These are phyloP conservation scores for Calyptomena viridis DNA, from an alignment of 2,113 vertebrate genomes.

Conservation along the genomic window DNA sequence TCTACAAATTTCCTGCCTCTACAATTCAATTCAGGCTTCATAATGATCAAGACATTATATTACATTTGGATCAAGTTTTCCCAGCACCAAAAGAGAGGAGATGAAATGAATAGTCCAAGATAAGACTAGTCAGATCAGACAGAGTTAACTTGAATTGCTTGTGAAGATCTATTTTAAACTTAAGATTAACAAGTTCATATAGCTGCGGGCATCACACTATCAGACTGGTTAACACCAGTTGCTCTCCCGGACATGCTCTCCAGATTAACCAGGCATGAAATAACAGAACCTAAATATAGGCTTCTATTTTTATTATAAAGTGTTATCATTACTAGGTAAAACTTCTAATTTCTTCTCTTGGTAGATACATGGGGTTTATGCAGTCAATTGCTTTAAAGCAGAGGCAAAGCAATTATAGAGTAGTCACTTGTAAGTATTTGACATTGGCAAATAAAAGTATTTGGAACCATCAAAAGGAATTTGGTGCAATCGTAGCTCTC, in stretches of 20 bases:
- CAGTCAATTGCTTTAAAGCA: background rate
- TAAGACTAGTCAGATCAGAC: constrained; percentile 8
- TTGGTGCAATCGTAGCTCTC: background rate
- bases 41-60: background rate
- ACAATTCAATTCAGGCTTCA: background rate
- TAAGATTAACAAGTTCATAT: constrained; percentile 56
- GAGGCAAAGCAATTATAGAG: background rate
- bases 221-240: constrained; percentile 66
- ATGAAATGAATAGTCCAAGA: background rate
- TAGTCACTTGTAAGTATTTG: background rate
- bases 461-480: background rate
- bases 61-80: background rate
- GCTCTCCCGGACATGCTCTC: constrained; percentile 46
- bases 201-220: constrained; percentile 36
- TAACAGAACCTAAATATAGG: constrained; percentile 56
- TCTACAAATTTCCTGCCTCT: background rate
- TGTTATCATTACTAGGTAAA: constrained; percentile 45
- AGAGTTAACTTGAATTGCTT: constrained; percentile 39
- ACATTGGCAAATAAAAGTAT: background rate
- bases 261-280: constrained; percentile 60
- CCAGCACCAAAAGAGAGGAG: background rate
- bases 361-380: background rate
- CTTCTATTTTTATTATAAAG: constrained; percentile 52
- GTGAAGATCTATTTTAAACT: constrained; percentile 67
- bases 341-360: background rate